Evolutionary conservation across 2,797 vertebrate genomes (phyloP), one percentile per base, ranked within the genome.

Genomic region (Trematomus bernacchii): DNA sequence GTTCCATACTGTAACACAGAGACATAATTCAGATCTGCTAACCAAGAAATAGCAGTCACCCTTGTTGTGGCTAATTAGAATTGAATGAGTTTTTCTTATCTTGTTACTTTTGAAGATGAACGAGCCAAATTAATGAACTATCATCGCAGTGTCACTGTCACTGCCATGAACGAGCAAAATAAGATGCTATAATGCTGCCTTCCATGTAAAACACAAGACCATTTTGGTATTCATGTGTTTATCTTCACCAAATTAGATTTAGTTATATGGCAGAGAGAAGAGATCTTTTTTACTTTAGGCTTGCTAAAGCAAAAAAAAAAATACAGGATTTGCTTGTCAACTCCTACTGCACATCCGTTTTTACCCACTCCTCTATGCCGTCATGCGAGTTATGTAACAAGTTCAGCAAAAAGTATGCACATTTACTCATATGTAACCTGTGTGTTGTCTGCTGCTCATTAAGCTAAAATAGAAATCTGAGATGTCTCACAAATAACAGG

Each of bases 341-440:
- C 66, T 72, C 75, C 67, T 67, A 57, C 47, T 43, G 9, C 46
- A 14, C 30, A 59, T 62, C 30, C 18, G 46, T 3, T 77, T 69
- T 69, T 52, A 50, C 51, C 74, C 66, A 40, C 44, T 77, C 57
- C 57, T 74, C 48, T 40, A 37, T 72, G 62, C 70, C 4, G 3
- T 73, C 76, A 68, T 75, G 40, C 33, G 44, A 46, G 79, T 89
- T 82, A 73, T 53, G 30, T 42, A 85, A 85, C 42, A 42, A 46
- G 66, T 68, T 83, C 66, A 37, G 18, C 50, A 70, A 66, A 64
- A 11, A 66, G 30, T 47, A 27, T 60, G 40, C 50, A 40, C 50
- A 72, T 50, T 64, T 76, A 52, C 80, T 71, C 67, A 73, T 21
- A 23, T 33, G 42, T 61, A 67, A 16, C 57, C 5, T 13, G 3